A percentile compares a stretch with the other conserved stretches of the same genome.
Evolutionary conservation across 2,888 invertebrate genomes (phyloP).

Genomic region (Phorcus lineatus): DNA sequence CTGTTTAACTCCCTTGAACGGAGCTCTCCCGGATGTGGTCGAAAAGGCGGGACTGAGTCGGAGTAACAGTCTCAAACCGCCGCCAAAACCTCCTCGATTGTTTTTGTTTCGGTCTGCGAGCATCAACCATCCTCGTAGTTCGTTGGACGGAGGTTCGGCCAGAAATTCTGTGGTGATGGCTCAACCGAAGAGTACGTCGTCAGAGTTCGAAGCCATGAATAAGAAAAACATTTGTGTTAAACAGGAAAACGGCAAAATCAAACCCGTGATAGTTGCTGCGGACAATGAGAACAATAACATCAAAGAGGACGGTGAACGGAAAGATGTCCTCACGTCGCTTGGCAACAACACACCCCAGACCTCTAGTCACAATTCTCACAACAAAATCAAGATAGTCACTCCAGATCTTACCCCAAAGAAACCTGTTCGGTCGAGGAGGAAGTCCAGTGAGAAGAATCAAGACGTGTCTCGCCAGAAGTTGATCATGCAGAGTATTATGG

Average conservation of each 20-base stretch:
- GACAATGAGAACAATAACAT: conserved; percentile 31
- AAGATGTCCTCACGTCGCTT: background rate
- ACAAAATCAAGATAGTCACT: conserved; percentile 60
- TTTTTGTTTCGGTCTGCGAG: conserved; percentile 60
- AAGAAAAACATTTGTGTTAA: conserved; percentile 4
- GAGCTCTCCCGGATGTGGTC: conserved; percentile 55
- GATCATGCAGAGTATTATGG: conserved; percentile 62
- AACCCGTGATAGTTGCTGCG: conserved; percentile 22
- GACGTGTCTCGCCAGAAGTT: conserved; percentile 57
- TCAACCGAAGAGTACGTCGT: background rate
- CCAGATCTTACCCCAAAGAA: conserved; percentile 56
- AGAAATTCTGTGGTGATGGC: conserved; percentile 49
- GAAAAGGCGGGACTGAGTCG: conserved; percentile 48
- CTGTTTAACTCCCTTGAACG: conserved; percentile 20
- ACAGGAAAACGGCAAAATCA: conserved; percentile 25
- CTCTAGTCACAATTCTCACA: conserved; percentile 20
- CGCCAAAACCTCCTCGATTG: conserved; percentile 68
- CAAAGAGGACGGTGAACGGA: conserved; percentile 19
- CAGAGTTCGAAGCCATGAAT: background rate
- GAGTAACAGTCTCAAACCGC: conserved; percentile 58
- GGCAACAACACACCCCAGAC: conserved; percentile 21
- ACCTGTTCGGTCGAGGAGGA: conserved; percentile 44
- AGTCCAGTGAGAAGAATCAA: conserved; percentile 52
- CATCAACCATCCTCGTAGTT: conserved; percentile 55
- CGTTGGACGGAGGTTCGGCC: conserved; percentile 47